Conservation (phyloP, 2,888 invertebrate genomes). For the Andrena trimmerana region DNA sequence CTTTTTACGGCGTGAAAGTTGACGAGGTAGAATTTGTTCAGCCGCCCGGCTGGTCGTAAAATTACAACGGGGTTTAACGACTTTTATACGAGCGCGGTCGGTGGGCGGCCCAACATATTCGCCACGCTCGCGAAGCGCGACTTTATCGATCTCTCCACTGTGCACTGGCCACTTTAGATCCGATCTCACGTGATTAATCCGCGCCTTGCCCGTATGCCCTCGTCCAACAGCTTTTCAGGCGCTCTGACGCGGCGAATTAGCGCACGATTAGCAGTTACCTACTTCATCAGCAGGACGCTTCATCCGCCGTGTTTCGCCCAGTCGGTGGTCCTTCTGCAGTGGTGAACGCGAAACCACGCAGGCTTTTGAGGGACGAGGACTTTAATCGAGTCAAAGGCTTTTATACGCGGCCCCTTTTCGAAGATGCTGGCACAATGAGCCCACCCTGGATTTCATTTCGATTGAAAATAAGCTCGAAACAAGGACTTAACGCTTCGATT, state of each 20-base stretch:
- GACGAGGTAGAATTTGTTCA: neutral
- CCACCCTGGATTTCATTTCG: neutral
- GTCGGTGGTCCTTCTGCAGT: neutral
- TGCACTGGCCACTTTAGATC: conserved; percentile 13
- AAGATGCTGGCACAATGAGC: neutral
- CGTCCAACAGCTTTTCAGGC: neutral
- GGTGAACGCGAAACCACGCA: neutral
- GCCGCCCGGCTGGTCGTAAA: conserved; percentile 6
- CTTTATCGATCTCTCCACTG: conserved; percentile 7
- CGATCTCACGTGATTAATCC: conserved; percentile 9
- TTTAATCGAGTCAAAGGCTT: neutral
- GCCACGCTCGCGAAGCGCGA: conserved; percentile 1
- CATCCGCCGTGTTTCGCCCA: neutral
- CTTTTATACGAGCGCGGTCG: neutral
- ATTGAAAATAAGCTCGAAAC: neutral
- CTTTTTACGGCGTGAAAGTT: neutral
- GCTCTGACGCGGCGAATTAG: neutral
- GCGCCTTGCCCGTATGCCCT: neutral
- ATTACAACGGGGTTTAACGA: conserved; percentile 22
- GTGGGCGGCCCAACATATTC: neutral
- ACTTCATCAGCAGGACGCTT: neutral
- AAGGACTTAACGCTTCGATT: neutral
- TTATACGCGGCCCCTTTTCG: neutral
- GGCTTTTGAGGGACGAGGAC: neutral
- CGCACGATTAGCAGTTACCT: conserved; percentile 4